Base-by-base conservation (phyloP, 2,113 vertebrate genomes). In the Physeter macrocephalus region DNA sequence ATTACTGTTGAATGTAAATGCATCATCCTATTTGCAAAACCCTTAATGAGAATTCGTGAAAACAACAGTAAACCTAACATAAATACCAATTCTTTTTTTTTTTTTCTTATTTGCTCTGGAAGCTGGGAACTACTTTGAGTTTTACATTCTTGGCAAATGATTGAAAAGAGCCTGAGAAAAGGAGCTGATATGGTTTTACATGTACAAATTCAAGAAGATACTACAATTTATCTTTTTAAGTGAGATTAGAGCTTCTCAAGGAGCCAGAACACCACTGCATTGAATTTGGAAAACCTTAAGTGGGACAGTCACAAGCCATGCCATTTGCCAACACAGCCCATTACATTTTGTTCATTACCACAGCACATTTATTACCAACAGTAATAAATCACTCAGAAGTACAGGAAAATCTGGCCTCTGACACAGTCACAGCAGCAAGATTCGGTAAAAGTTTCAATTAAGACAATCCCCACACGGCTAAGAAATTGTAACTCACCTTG, bases 261-360 rank as follows among this genome's bases (percentile, higher is more conserved):
- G 71, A 34, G 5, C 80, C 80, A 90, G 80, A 88, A 83, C n/a
- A 71, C 12, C 36, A 27, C 18, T 49, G 8, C 61, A 75, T 6
- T 25, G 43, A 94, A 46, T 88, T 94, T 54, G 80, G 66, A 84
- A 93, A 90, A 66, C 21, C 2, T 0, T 31, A 86, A 91, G 36
- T 41, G 41, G 83, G 62, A 90, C 43, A n/a, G 78, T 74, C 78
- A 93, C 49, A 84, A 81, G n/a, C 52, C 75, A 52, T 21, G 34
- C 46, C 78, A 54, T 54, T 69, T 93, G 71, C 81, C 74, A 94
- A 46, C 84, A 86, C 39, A 64, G 74, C 20, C 77, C 66, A 87
- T 95, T 94, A 83, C 57, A 15, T 91, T 89, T 29, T 74, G 82
- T 81, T 94, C 82, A 88, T 96, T 84, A 69, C 82, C 31, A 18